Evolutionary conservation across 2,888 invertebrate genomes (phyloP), one percentile per base, ranked within the genome.

Genomic region (Andrena hattorfiana): DNA sequence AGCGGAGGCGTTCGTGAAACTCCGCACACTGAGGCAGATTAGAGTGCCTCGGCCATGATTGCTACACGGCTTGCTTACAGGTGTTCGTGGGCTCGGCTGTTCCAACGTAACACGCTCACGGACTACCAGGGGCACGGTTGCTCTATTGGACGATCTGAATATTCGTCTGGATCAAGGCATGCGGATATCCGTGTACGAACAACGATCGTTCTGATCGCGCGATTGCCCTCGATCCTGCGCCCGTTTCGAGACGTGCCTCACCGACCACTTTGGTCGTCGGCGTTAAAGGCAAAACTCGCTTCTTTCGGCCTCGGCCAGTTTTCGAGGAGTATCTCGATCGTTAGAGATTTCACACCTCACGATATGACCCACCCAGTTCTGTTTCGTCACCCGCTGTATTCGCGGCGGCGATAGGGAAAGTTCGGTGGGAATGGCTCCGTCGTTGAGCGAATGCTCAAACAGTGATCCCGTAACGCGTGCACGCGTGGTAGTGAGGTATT

Each of bases 301-400:
- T 20, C 20, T 8, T 7, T 2, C 23, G 20, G 26, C 42, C 26
- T 4, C 23, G 20, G 10, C 13, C 23, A 4, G 56, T 10, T 56
- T 26, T 23, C 26, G 23, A 56, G 56, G 23, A 26, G 4, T 56
- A 56, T 26, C 23, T 56, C 1, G 26, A 87, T 82, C 80, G 71
- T 72, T 63, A 66, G 7, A 26, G 54, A 59, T 84, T 84, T 86
- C 76, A 82, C 85, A 77, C 79, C 70, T 75, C 63, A 35, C 69
- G 30, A 76, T 8, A 42, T 10, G 84, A 80, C 82, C 85, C 87
- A 77, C 86, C 86, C 87, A 87, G 68, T 71, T 59, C 28, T 51
- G 64, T 86, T 87, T 87, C 87, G 86, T 77, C 86, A 87, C 64
- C 60, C 64, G 42, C 51, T 72, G 76, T 76, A 77, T 78, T 87